Conservation (phyloP, 2,797 vertebrate genomes). For the Sebastes minor region DNA sequence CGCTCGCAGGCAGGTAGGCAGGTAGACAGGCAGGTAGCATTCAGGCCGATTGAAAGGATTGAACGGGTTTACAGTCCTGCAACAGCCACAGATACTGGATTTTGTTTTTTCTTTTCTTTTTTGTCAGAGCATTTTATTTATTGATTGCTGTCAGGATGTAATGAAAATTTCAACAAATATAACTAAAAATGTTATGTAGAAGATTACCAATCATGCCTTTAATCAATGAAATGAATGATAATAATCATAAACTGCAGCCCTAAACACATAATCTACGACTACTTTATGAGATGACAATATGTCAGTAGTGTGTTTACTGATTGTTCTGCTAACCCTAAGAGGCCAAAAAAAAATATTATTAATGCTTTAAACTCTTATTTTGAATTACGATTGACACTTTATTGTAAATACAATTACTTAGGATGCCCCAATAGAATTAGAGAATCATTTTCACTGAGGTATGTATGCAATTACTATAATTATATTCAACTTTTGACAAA, state of each 20-base stretch:
- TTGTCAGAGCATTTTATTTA: neutral
- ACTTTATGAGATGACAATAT: neutral
- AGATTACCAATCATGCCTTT: neutral
- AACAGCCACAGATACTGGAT: neutral
- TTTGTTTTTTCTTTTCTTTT: neutral
- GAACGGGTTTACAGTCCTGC: neutral
- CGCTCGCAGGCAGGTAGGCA: too few relatives aligned
- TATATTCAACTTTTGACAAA: neutral
- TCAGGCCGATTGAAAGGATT: accelerated
- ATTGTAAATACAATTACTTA: neutral
- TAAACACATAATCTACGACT: neutral
- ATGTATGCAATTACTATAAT: neutral
- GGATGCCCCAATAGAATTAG: neutral
- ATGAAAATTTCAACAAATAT: neutral
- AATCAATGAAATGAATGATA: neutral
- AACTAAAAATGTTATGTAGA: neutral
- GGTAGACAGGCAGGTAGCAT: neutral
- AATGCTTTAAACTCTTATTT: neutral
- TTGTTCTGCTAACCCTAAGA: neutral
- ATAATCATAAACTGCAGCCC: neutral
- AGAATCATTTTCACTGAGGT: neutral
- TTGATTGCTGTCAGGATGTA: neutral
- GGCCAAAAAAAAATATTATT: neutral
- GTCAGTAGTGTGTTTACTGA: neutral
- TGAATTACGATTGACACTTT: neutral